Evolutionary conservation across 2,113 vertebrate species (phyloP), one percentile per base, ranked within the genome.

Genomic region (Numida meleagris): DNA sequence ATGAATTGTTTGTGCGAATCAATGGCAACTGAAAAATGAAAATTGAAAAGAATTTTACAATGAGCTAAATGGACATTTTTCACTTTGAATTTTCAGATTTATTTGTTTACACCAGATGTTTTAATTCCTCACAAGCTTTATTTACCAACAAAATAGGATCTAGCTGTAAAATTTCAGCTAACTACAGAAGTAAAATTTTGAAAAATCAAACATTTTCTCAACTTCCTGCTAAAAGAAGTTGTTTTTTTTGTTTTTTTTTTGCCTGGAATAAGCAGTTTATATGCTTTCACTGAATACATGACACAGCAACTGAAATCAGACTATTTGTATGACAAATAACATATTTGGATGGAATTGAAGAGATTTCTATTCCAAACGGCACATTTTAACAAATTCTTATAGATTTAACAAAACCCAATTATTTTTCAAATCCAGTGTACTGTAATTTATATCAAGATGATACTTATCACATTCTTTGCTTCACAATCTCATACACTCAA

Each of bases 351-450:
- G 40, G 19, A 96, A 96, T 96, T 86, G 0, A 94, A 88, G 10
- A 62, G 21, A 61, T 92, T 85, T 96, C 89, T 84, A 76, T 93
- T 88, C 72, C 72, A 92, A 88, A 72, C 55, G 94, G 29, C 14
- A 57, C 23, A 51, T 85, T 96, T 96, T 91, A 89, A 36, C 36
- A 87, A 89, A 96, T 96, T 97, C 42, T 6, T 89, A 87, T 78
- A 81, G 25, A 13, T 96, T 88, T 94, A 84, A 80, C 62, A 82
- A 81, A 84, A 92, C 9, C 27, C n/a, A 97, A 94, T 89, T 95
- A 82, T 89, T 93, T 97, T 96, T 95, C 42, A 93, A 93, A 96
- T 93, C n/a, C 42, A 95, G 90, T 77, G 68, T 17, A 20, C 33
- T 95, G 86, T 62, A 87, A 79, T 94, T 66, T 82, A 59, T 43